Conservation (phyloP, 35 echinoderm and acorn worm genomes). For the Holothuria glaberrima region DNA sequence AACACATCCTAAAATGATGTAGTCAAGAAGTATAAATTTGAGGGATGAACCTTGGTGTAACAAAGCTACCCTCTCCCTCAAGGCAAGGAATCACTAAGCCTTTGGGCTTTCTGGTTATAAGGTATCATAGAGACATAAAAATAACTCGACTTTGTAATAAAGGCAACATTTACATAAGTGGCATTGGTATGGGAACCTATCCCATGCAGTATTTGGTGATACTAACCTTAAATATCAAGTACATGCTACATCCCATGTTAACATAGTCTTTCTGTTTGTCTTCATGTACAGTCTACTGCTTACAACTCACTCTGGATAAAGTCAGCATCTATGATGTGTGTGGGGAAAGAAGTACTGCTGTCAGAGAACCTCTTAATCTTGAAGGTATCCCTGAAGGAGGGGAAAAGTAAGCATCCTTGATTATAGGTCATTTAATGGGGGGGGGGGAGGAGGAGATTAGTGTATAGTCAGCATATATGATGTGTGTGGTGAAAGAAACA, state of each 20-base stretch:
- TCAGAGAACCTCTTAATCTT: slow-evolving; percentile 68
- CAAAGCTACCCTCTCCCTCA: too few species aligned
- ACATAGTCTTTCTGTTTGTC: background rate
- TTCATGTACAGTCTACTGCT: slow-evolving; percentile 77
- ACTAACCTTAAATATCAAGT: background rate
- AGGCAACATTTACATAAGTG: too few species aligned
- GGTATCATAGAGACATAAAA: too few species aligned
- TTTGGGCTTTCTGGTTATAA: too few species aligned
- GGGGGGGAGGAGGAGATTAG: too few species aligned
- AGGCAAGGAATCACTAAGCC: too few species aligned
- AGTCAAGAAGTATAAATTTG: too few species aligned
- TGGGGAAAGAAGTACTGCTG: slow-evolving; percentile 72
- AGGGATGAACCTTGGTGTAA: too few species aligned
- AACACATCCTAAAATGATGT: too few species aligned
- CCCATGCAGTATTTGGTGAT: too few species aligned
- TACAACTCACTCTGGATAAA: slow-evolving; percentile 86
- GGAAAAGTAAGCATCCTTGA: slow-evolving; percentile 67
- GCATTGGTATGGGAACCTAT: too few species aligned
- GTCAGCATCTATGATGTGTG: slow-evolving; percentile 60
- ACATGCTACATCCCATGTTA: background rate
- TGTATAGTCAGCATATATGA: slow-evolving; percentile 45
- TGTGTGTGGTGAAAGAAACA: slow-evolving; percentile 77
- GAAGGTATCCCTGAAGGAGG: slow-evolving; percentile 73
- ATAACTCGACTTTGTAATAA: too few species aligned
- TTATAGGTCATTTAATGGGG: background rate